Base-by-base conservation (phyloP, 1,140 invertebrate species). In the Drosophila nebulosa region DNA sequence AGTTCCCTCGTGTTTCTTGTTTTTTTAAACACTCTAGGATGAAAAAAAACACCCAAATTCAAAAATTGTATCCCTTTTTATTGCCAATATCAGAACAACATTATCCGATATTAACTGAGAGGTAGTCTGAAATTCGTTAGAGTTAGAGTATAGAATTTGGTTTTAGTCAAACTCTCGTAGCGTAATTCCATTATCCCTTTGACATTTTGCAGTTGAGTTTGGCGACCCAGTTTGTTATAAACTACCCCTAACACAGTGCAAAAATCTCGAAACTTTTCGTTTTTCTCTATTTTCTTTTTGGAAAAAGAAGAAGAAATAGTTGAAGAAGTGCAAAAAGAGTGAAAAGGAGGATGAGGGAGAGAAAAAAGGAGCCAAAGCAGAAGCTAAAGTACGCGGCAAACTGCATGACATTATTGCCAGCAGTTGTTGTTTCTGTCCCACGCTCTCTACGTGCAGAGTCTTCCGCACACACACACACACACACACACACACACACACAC, bases 351-450 rank as follows among this genome's bases (percentile, higher is more conserved):
- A 73, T 46, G 22, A 51, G 36, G 53, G 22, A 30, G 39, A 18
- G 1, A 9, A 65, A 65, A 63, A 69, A 56, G 62, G 30, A 12
- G 10, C 4, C 9, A 12, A 12, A 32, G 30, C 30, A 65, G 65
- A 69, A 56, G 62, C 61, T 16, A 65, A 84, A 74, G 62, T 69
- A 73, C 62, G 79, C 76, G 79, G 56, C 71, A 79, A 84, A 79
- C 80, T 88, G 83, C 72, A 86, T 86, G 81, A 69, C 81, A 88
- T 86, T 88, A 88, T 81, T 86, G 66, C 74, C 52, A 70, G 30
- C 21, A 60, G 65, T 55, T 69, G 52, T 21, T 70, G 53, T 69
- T 62, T 51, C 50, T 70, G 61, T 71, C 63, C 66, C 71, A 81
- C 46, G 71, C 64, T 53, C 52, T 62, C 52, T 71, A 75, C 75